Evolutionary conservation across 53 echinoderm and acorn worm genomes (phyloP).

Genomic region (Paelopatides confundens): DNA sequence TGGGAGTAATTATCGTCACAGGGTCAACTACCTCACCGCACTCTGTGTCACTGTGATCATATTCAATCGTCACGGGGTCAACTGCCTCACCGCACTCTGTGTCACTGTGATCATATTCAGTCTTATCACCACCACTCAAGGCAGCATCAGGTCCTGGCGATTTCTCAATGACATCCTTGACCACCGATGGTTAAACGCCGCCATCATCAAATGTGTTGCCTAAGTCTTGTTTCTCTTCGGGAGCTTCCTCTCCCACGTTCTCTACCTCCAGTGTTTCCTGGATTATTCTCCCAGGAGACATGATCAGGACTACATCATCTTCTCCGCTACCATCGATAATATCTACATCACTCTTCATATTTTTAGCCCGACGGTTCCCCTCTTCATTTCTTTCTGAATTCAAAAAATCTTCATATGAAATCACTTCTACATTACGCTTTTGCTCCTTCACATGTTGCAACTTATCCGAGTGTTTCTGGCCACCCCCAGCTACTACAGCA

Average conservation of each 20-base stretch:
- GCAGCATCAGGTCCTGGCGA: neutral
- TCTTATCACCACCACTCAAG: neutral
- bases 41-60: neutral
- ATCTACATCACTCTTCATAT: neutral
- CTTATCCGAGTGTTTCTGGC: neutral
- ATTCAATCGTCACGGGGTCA: too few species aligned
- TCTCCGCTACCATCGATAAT: neutral
- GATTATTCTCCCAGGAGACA: neutral
- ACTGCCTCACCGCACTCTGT: neutral
- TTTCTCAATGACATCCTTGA: neutral
- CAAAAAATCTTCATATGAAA: conserved; percentile 78
- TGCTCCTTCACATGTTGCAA: neutral
- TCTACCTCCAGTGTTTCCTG: neutral
- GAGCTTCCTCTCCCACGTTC: neutral
- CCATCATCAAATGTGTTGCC: neutral
- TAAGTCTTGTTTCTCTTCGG: neutral
- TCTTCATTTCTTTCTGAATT: conserved; percentile 51
- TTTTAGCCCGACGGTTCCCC: neutral
- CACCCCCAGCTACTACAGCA: neutral
- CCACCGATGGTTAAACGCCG: neutral
- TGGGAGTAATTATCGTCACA: neutral
- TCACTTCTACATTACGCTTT: conserved; percentile 38
- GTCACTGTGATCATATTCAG: too few species aligned
- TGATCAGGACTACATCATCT: neutral
- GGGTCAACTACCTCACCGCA: neutral